phyloP scores from a whole-genome alignment of 1,140 invertebrate species.

The Pseudomyrmex flavicornis region DNA sequence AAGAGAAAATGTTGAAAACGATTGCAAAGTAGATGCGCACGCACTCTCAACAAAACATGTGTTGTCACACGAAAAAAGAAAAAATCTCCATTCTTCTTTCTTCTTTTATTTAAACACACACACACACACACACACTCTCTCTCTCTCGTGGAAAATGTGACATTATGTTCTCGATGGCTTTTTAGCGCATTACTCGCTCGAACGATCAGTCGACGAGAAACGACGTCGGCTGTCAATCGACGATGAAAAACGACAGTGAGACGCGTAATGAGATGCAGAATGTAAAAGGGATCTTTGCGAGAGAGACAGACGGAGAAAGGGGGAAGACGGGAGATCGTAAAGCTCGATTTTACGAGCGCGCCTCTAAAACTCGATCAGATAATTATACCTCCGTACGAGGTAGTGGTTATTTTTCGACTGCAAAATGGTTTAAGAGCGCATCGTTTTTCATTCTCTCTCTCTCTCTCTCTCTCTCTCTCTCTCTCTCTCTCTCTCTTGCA shows the following conservation, averaged over 20 bases:
- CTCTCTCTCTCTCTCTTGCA: background rate
- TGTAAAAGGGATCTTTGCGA: slow-evolving; percentile 18
- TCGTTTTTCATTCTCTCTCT: background rate
- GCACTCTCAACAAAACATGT: too few relatives aligned
- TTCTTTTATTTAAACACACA: too few relatives aligned
- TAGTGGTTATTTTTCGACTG: slow-evolving; percentile 27
- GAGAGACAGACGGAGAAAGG: background rate
- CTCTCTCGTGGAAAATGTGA: too few relatives aligned
- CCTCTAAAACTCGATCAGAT: slow-evolving; percentile 26
- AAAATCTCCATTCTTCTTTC: background rate
- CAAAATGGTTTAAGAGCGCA: background rate
- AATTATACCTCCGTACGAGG: slow-evolving; percentile 33
- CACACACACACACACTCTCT: too few relatives aligned
- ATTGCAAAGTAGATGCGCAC: too few relatives aligned
- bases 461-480: background rate
- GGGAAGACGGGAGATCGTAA: slow-evolving; percentile 11
- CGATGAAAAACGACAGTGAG: slow-evolving; percentile 28
- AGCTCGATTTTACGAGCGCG: slow-evolving; percentile 42
- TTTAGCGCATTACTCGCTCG: slow-evolving; percentile 25
- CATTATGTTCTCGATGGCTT: slow-evolving; percentile 1
- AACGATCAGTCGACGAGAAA: background rate
- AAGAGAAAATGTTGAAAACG: too few relatives aligned
- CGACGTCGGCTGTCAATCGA: slow-evolving; percentile 21
- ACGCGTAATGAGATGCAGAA: slow-evolving; percentile 35
- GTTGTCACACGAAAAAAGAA: background rate